Conservation (phyloP, 2,797 vertebrate genomes). For the Danio albolineatus region DNA sequence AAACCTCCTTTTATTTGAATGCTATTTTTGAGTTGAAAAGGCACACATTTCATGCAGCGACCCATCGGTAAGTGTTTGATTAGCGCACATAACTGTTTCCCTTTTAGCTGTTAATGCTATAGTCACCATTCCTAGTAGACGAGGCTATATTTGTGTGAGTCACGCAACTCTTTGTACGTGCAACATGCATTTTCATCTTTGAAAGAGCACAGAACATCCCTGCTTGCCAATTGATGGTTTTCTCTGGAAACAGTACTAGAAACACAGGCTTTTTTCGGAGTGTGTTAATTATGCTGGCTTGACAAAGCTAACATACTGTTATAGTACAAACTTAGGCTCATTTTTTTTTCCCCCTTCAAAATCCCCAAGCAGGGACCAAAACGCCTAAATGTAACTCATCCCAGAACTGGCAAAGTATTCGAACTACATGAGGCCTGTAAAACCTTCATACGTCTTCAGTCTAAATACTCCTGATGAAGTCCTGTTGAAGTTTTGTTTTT, state of each 20-base stretch:
- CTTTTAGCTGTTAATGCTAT: background rate
- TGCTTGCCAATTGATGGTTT: slow-evolving; percentile 12
- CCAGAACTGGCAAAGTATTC: slow-evolving; percentile 10
- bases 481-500: background rate
- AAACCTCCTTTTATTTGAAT: no score
- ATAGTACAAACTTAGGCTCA: slow-evolving; percentile 17
- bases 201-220: slow-evolving; percentile 3
- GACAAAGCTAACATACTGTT: slow-evolving; percentile 21
- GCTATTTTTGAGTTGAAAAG: no score
- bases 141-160: background rate
- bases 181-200: background rate
- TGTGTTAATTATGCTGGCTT: slow-evolving; percentile 28
- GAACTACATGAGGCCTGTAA: background rate
- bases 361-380: slow-evolving; percentile 17
- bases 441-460: slow-evolving; percentile 7
- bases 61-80: no score
- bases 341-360: slow-evolving; percentile 5
- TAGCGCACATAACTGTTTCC: no score
- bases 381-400: slow-evolving; percentile 13
- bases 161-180: background rate
- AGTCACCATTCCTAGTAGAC: no score
- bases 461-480: background rate
- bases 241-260: slow-evolving; percentile 24
- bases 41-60: no score
- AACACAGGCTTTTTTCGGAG: slow-evolving; percentile 6